Conservation (phyloP, 2,888 invertebrate genomes). For the Atherix ibis region DNA sequence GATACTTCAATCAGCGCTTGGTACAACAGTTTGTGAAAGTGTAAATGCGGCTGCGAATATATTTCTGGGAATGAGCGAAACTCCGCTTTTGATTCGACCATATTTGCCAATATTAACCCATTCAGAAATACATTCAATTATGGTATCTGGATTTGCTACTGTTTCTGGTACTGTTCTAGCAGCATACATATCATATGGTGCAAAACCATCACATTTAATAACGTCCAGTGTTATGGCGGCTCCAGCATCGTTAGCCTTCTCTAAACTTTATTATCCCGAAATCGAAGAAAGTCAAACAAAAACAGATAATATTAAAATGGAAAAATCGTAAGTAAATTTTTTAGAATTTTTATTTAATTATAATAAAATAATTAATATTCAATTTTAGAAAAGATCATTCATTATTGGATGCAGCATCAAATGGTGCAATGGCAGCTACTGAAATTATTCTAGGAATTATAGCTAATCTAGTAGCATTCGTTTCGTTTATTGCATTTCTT, state of each 20-base stretch:
- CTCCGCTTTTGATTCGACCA: conserved; percentile 74
- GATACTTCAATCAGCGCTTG: conserved; percentile 52
- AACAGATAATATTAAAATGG: conserved; percentile 55
- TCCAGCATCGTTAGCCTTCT: conserved; percentile 76
- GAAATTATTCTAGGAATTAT: conserved; percentile 70
- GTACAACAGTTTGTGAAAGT: conserved; percentile 89
- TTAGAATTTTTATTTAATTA: conserved; percentile 1
- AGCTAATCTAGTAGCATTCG: conserved; percentile 83
- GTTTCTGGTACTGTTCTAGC: conserved; percentile 89
- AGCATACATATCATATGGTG: conserved; percentile 82
- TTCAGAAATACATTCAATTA: conserved; percentile 84
- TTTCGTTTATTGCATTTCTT: conserved; percentile 71
- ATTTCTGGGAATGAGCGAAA: conserved; percentile 88
- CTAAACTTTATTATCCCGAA: conserved; percentile 88
- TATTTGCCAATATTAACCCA: conserved; percentile 66
- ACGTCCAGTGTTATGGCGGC: conserved; percentile 95
- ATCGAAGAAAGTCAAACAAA: conserved; percentile 63
- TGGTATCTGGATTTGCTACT: conserved; percentile 90
- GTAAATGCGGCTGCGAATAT: conserved; percentile 86
- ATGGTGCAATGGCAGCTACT: conserved; percentile 72
- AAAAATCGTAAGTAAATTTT: conserved; percentile 44
- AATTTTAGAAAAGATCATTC: conserved; percentile 59
- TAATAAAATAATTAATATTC: background rate
- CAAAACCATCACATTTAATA: conserved; percentile 72
- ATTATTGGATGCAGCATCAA: conserved; percentile 77